Evolutionary conservation across 1,140 invertebrate genomes (phyloP).

Genomic region (Drosophila suzukii): DNA sequence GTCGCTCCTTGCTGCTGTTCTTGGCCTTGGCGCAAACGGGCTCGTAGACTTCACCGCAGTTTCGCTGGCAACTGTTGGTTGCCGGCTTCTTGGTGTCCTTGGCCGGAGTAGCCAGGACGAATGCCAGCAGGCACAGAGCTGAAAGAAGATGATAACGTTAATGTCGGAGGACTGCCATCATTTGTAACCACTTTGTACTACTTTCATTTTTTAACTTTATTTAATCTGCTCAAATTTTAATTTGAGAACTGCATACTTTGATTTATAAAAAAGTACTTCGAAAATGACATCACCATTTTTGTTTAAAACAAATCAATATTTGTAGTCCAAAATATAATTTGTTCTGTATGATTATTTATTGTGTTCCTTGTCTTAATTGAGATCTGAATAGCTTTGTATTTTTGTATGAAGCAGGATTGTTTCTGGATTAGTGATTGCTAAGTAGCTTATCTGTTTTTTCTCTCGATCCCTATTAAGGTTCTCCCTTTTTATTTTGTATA

Average conservation of each 20-base stretch:
- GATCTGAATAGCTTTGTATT: not conserved
- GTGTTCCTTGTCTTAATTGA: not conserved
- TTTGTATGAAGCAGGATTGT: not conserved
- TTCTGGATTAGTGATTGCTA: no score
- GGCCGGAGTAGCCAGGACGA: slow-evolving; percentile 56
- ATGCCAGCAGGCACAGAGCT: slow-evolving; percentile 68
- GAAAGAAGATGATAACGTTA: not conserved
- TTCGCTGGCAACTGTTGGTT: slow-evolving; percentile 34
- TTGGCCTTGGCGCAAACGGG: slow-evolving; percentile 74
- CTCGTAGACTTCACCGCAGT: slow-evolving; percentile 64
- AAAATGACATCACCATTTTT: not conserved
- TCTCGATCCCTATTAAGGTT: not conserved
- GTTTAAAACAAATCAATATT: no score
- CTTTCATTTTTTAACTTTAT: not conserved
- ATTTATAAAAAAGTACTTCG: no score
- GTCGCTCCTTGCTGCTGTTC: slow-evolving; percentile 73
- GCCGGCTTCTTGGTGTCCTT: slow-evolving; percentile 68
- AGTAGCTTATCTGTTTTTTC: not conserved
- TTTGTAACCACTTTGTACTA: no score
- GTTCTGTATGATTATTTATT: not conserved
- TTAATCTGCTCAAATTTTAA: not conserved
- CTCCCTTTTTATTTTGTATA: not conserved
- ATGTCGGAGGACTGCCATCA: not conserved
- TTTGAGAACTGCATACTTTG: no score
- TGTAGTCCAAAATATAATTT: not conserved